Percentiles rank a stretch among this genome's conserved stretches.
Conservation (phyloP, 2,888 invertebrate genomes). For the Drosophila dives region DNA sequence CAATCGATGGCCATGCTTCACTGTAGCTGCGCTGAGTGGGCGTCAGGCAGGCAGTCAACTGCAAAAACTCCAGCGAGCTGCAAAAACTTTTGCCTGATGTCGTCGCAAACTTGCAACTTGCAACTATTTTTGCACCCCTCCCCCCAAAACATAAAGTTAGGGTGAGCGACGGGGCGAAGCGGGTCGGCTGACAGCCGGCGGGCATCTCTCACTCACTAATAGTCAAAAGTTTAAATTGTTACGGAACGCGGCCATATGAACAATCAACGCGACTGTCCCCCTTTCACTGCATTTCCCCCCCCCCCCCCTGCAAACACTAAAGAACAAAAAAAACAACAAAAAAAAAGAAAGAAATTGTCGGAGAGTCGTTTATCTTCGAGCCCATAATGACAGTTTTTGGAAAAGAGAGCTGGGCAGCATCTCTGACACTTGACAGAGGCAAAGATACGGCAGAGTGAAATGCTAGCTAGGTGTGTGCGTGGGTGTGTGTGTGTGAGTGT, state of each 20-base stretch:
- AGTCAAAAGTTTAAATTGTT: slow-evolving; percentile 81
- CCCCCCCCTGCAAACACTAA: neutral
- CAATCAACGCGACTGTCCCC: slow-evolving; percentile 62
- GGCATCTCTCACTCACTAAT: slow-evolving; percentile 67
- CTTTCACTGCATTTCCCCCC: too few relatives aligned
- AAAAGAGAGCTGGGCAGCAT: slow-evolving; percentile 56
- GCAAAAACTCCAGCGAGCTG: slow-evolving; percentile 28
- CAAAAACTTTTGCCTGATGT: slow-evolving; percentile 67
- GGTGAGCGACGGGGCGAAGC: neutral
- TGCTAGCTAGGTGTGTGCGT: neutral
- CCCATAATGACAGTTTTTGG: slow-evolving; percentile 77
- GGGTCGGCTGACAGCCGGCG: slow-evolving; percentile 23
- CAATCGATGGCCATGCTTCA: slow-evolving; percentile 58
- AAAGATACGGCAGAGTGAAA: slow-evolving; percentile 3
- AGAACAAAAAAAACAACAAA: slow-evolving; percentile 15
- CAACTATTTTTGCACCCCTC: slow-evolving; percentile 61
- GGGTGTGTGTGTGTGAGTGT: neutral
- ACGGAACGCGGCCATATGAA: slow-evolving; percentile 76
- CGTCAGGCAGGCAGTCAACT: slow-evolving; percentile 14
- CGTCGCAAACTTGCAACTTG: slow-evolving; percentile 74
- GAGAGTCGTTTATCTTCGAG: slow-evolving; percentile 79
- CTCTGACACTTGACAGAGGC: slow-evolving; percentile 60
- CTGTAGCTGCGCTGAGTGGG: slow-evolving; percentile 23
- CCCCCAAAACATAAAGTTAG: slow-evolving; percentile 1
- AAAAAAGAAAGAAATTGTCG: slow-evolving; percentile 48